Evolutionary conservation across 2,888 invertebrate species (phyloP), one percentile per base, ranked within the genome.

Genomic region (Tinea trinotella): DNA sequence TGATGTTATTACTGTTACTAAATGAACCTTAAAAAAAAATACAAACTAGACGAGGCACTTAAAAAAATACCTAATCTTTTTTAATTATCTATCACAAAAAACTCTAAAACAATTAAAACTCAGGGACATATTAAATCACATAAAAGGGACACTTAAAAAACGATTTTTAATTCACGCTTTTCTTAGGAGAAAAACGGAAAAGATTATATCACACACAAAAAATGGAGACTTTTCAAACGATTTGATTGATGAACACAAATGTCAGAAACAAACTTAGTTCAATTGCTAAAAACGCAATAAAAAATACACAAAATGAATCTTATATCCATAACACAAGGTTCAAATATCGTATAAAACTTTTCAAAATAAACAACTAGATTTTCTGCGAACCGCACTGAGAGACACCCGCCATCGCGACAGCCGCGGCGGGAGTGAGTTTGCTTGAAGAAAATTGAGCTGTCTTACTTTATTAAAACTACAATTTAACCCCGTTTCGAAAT

Each of bases 361-460:
- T 2, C 2, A 4, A 30, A 7, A n/a, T n/a, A n/a, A n/a, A n/a
- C n/a, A n/a, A n/a, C n/a, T n/a, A n/a, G 24, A 24, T 5, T 24
- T 24, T 24, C 40, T 6, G 40, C 13, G 2, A n/a, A 40, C 13
- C 1, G n/a, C 30, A 19, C 36, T 20, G 52, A 34, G 5, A 52
- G 52, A 58, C 64, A 72, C 73, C 78, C 81, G 79, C 77, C 78
- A 78, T 75, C 76, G 74, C 80, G 81, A 74, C 74, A 76, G 64
- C 62, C 74, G 81, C 80, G 79, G 76, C 78, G 79, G 78, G 76
- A 82, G 82, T 82, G 75, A 62, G 53, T 56, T 59, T 13, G 13
- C 40, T 40, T 4, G 12, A 40, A 40, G 40, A 40, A 40, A 40
- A 40, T 40, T 40, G 40, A 40, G 13, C 7, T 30, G 30, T 7